Percentiles rank a stretch among this genome's conserved stretches.
These are phyloP conservation scores for Aegotheles bennettii DNA, from an alignment of 2,113 vertebrate genomes.

Conservation along the genomic window DNA sequence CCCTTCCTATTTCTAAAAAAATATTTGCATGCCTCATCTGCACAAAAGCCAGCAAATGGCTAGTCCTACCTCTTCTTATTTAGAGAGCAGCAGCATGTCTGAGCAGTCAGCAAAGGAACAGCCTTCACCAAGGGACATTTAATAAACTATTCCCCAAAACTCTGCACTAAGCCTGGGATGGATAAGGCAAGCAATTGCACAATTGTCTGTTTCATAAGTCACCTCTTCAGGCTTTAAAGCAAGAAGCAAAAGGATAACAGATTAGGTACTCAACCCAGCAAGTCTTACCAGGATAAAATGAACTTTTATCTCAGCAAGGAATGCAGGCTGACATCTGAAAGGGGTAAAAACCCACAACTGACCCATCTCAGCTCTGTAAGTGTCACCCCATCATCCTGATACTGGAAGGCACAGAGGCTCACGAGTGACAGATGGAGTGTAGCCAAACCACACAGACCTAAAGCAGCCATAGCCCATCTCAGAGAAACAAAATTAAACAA, in stretches of 20 bases:
- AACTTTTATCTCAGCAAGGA: background rate
- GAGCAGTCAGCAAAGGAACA: background rate
- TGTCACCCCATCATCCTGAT: background rate
- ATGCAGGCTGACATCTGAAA: background rate
- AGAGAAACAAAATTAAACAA: background rate
- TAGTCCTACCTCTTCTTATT: background rate
- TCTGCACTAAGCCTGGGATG: background rate
- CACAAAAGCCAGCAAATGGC: background rate
- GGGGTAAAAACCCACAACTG: too few relatives aligned
- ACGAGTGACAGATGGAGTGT: rapidly evolving
- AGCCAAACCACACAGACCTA: rapidly evolving
- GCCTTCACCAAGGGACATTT: background rate
- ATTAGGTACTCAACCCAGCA: background rate
- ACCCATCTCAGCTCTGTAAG: background rate
- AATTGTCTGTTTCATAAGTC: background rate
- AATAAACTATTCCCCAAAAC: background rate
- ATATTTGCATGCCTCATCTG: rapidly evolving
- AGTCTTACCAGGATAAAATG: background rate
- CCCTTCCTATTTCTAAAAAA: background rate
- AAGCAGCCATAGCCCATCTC: background rate
- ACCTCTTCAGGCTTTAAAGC: background rate
- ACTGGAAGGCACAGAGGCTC: background rate
- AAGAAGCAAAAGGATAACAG: background rate
- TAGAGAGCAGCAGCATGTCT: background rate
- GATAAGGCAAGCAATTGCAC: background rate